These are phyloP conservation scores for Lithophane semibrunnea DNA, from an alignment of 2,888 invertebrate genomes.

Conservation along the genomic window DNA sequence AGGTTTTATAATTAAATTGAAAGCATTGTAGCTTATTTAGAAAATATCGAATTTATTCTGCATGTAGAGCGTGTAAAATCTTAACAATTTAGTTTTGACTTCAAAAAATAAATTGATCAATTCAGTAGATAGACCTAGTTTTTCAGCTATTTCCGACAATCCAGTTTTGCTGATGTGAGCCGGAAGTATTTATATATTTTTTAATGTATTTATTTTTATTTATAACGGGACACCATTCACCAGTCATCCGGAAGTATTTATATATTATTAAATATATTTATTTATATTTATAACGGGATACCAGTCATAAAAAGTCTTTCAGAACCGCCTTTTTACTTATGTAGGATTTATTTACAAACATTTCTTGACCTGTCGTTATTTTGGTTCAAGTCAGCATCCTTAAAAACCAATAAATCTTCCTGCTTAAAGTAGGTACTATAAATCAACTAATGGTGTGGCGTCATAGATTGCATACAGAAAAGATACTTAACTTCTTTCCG, in stretches of 20 bases:
- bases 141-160: not conserved
- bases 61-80: not conserved
- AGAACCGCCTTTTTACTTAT: not conserved
- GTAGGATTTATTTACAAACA: not conserved
- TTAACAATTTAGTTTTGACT: not conserved
- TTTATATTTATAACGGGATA: not conserved
- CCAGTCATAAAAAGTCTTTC: not conserved
- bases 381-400: constrained; percentile 14
- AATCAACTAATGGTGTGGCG: constrained; percentile 44
- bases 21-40: constrained; percentile 5
- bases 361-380: constrained; percentile 9
- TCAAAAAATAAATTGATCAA: not conserved
- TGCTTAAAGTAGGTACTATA: constrained; percentile 24
- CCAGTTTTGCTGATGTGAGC: not conserved
- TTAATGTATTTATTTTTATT: no score
- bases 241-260: not conserved
- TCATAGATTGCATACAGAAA: constrained; percentile 5
- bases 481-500: not conserved
- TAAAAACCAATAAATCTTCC: constrained; percentile 40
- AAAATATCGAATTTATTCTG: not conserved
- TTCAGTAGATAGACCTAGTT: not conserved
- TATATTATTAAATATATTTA: no score
- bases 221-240: no score
- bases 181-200: not conserved
- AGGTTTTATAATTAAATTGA: constrained; percentile 25